These are phyloP conservation scores for Cenopis cana DNA, from an alignment of 2,888 invertebrate genomes.

Conservation along the genomic window DNA sequence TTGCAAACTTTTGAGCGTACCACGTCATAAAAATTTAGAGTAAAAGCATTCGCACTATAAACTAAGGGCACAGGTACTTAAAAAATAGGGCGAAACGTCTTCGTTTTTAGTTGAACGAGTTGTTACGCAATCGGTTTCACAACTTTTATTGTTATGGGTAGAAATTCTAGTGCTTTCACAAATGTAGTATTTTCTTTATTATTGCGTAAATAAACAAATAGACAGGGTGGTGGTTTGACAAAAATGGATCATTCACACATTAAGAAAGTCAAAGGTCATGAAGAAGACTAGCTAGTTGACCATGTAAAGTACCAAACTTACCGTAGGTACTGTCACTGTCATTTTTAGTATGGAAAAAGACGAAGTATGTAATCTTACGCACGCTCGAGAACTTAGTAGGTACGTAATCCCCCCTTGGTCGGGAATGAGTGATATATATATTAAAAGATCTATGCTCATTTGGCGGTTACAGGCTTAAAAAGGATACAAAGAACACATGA, in stretches of 20 bases:
- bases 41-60: slow-evolving; percentile 26
- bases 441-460: neutral
- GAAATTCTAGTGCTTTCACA: neutral
- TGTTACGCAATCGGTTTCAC: neutral
- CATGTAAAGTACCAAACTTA: too few relatives aligned
- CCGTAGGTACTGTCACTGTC: too few relatives aligned
- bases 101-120: slow-evolving; percentile 1
- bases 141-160: neutral
- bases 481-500: neutral
- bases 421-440: neutral
- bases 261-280: too few relatives aligned
- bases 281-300: too few relatives aligned
- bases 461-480: neutral
- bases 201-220: too few relatives aligned
- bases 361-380: too few relatives aligned
- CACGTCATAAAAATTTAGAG: slow-evolving; percentile 45
- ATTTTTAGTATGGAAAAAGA: too few relatives aligned
- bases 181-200: neutral
- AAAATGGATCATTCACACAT: neutral
- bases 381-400: too few relatives aligned
- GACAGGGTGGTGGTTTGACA: neutral
- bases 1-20: slow-evolving; percentile 45
- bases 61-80: neutral
- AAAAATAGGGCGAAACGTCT: neutral
- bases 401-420: too few relatives aligned